Percentiles rank a stretch among this genome's conserved stretches.
Conservation (phyloP, 1,140 invertebrate genomes). For the Panulirus ornatus region DNA sequence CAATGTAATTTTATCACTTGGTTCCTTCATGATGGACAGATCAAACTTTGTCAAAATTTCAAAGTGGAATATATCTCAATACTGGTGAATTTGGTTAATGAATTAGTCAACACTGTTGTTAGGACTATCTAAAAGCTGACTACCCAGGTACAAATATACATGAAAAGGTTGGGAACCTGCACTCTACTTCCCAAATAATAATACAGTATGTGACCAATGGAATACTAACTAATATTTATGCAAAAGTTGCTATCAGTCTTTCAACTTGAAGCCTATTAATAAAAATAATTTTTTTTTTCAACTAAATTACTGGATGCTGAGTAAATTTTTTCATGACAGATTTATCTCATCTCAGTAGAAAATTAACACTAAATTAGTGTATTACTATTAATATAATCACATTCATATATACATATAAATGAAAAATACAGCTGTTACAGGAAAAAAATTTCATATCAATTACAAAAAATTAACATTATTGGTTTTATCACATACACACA, state of each 20-base stretch:
- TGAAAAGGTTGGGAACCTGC: not conserved
- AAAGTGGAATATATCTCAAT: not conserved
- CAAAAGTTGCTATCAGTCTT: not conserved
- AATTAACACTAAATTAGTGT: not conserved
- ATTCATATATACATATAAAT: not conserved
- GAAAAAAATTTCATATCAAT: no score
- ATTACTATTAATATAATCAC: not conserved
- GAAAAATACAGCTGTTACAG: not conserved
- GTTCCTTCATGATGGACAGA: not conserved
- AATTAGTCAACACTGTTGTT: not conserved
- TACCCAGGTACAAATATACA: constrained; percentile 17
- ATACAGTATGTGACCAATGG: not conserved
- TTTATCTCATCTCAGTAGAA: not conserved
- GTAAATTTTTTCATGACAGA: no score
- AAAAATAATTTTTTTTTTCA: not conserved
- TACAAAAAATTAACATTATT: not conserved
- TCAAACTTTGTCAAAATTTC: not conserved
- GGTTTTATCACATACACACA: not conserved
- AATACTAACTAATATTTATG: not conserved
- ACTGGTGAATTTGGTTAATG: not conserved
- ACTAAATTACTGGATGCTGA: no score
- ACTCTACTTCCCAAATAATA: not conserved
- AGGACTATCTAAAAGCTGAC: not conserved
- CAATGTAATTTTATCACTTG: constrained; percentile 3
- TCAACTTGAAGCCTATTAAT: not conserved